Conservation (phyloP, 1,140 invertebrate genomes). For the Luehdorfia chinensis region DNA sequence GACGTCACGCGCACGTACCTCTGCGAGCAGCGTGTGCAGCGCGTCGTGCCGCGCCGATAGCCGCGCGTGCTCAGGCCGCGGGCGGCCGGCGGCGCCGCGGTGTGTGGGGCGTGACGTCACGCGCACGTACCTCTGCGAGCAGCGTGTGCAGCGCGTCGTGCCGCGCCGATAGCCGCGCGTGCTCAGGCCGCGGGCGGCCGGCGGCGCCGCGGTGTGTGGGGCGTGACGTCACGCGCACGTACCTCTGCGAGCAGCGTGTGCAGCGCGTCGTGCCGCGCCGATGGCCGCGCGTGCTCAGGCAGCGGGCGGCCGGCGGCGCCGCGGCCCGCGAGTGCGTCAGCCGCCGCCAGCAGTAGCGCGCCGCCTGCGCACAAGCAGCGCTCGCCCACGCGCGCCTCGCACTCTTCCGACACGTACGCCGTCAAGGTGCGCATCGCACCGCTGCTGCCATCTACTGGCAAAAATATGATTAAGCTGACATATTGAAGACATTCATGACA, state of each 20-base stretch:
- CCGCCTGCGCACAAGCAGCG: conserved; percentile 81
- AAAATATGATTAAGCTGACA: too few species aligned
- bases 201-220: conserved; percentile 86
- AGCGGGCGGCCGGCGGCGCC: conserved; percentile 93
- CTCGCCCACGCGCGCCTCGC: conserved; percentile 21
- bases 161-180: conserved; percentile 84
- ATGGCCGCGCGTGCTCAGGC: conserved; percentile 81
- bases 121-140: conserved; percentile 43
- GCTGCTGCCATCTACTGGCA: conserved; percentile 31
- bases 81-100: conserved; percentile 92
- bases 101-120: too few species aligned
- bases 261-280: conserved; percentile 86
- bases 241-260: conserved; percentile 45
- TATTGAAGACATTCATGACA: too few species aligned
- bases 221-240: conserved; percentile 88
- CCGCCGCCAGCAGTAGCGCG: conserved; percentile 94
- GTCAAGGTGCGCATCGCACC: conserved; percentile 49
- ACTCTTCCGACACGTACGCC: conserved; percentile 29
- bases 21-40: conserved; percentile 42
- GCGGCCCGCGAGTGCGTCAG: conserved; percentile 94
- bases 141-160: conserved; percentile 80
- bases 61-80: conserved; percentile 84
- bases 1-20: conserved; percentile 86
- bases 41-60: conserved; percentile 88
- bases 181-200: conserved; percentile 87